Base-by-base conservation (phyloP, 1,140 invertebrate genomes). In the Geopemphigus sp. region DNA sequence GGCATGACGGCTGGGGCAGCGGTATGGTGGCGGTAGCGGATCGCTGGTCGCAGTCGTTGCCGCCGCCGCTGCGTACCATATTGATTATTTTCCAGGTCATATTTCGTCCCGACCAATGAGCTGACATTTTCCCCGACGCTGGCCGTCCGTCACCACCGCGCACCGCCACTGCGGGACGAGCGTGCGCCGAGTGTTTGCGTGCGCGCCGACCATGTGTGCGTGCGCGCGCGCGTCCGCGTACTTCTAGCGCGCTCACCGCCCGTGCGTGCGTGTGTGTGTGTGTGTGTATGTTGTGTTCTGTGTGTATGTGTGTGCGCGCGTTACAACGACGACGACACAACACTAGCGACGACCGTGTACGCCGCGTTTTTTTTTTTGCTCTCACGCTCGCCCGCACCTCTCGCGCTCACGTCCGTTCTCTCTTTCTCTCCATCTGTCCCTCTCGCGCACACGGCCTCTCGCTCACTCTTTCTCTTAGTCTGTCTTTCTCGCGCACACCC, bases 81-180 rank as follows among this genome's bases (percentile, higher is more conserved):
- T 78, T 78, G 74, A 78, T 78, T 78, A 78, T 78, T 78, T 78
- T 78, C 39, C 74, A 78, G 74, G 74, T 78, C 74, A 78, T 78
- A 78, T 78, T 78, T 78, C 74, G 74, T 78, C n/a, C 57, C 74
- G 74, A 78, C 74, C 74, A 78, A 78, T 78, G 74, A 78, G 74
- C 74, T 63, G 74, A 78, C 74, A 63, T 78, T 78, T 78, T 63
- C 56, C 57, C 73, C 73, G 56, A 61, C 32, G 73, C 73, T 76
- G 39, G 29, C 72, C 53, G 72, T 59, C 32, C 32, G 53, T 26
- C 72, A 24, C n/a, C 12, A 11, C 72, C 70, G 26, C 26, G 1
- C 50, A 17, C 47, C 72, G 17, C n/a, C 12, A 11, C 72, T 53
- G 26, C 26, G 1, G 24, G 11, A 22, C 50, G 68, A 53, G 68